phyloP scores from a whole-genome alignment of 2,888 invertebrate genomes.

The Melinaea marsaeus region DNA sequence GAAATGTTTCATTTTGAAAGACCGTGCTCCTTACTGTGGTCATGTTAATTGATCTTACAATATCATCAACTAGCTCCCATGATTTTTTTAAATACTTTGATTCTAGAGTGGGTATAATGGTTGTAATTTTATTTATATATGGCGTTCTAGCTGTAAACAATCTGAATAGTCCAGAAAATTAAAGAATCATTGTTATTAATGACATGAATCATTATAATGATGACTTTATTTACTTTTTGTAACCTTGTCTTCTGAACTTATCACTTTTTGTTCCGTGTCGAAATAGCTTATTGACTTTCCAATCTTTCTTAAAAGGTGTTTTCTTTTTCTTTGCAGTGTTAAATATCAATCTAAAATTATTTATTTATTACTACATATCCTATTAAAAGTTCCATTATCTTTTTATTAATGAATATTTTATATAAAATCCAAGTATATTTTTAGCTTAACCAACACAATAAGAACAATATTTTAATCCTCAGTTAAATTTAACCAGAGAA shows the following conservation, averaged over 20 bases:
- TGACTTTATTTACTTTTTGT: not conserved
- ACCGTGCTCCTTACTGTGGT: constrained; percentile 30
- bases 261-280: constrained; percentile 40
- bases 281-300: constrained; percentile 38
- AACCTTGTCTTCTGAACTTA: constrained; percentile 13
- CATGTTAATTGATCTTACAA: constrained; percentile 43
- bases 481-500: no score
- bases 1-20: constrained; percentile 17
- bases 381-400: no score
- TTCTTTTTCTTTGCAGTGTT: constrained; percentile 31
- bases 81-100: constrained; percentile 17
- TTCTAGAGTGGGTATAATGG: not conserved
- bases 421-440: no score
- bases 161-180: constrained; percentile 10
- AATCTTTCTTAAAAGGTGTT: constrained; percentile 32
- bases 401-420: not conserved
- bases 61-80: constrained; percentile 37
- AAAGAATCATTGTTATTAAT: no score
- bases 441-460: no score
- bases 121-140: not conserved
- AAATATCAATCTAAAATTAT: constrained; percentile 27
- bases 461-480: no score
- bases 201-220: not conserved
- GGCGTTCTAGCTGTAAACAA: constrained; percentile 2
- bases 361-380: not conserved